Percentiles rank a stretch among this genome's conserved stretches.
Conservation (phyloP, 2,888 invertebrate species). For the Sinelater perroti region DNA sequence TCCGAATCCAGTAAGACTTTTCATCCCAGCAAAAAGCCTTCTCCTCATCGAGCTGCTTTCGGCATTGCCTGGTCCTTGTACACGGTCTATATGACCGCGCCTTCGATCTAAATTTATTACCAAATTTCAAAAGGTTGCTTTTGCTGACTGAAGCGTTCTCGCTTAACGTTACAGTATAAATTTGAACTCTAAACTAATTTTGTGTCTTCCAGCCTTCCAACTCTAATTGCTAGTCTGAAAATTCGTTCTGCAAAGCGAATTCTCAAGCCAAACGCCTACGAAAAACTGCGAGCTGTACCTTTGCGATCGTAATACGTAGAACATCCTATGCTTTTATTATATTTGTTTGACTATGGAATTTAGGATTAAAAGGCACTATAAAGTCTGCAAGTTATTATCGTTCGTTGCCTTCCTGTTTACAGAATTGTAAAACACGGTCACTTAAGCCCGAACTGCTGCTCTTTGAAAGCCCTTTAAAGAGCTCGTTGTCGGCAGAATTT, state of each 20-base stretch:
- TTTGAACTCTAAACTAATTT: too few species aligned
- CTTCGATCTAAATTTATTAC: constrained; percentile 44
- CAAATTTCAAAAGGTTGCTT: constrained; percentile 27
- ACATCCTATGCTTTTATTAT: constrained; percentile 5
- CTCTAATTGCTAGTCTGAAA: too few species aligned
- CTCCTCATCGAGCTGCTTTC: constrained; percentile 74
- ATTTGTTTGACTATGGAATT: constrained; percentile 16
- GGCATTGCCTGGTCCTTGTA: constrained; percentile 39
- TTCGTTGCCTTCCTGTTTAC: constrained; percentile 9
- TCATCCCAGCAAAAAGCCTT: constrained; percentile 82
- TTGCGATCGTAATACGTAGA: constrained; percentile 6
- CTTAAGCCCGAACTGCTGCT: constrained; percentile 15
- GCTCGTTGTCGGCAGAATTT: constrained; percentile 21
- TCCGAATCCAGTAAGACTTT: constrained; percentile 79
- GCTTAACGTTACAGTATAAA: too few species aligned
- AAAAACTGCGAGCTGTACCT: not conserved
- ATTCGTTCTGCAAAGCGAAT: too few species aligned
- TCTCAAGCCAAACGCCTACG: too few species aligned
- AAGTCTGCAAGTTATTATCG: constrained; percentile 15
- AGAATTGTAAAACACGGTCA: constrained; percentile 21
- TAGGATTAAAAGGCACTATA: constrained; percentile 19
- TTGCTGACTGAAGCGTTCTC: constrained; percentile 4
- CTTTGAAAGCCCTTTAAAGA: constrained; percentile 10
- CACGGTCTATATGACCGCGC: constrained; percentile 36
- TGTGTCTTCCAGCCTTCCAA: too few species aligned